Conservation (phyloP, 2,888 invertebrate species). For the Drosophila ustulata region DNA sequence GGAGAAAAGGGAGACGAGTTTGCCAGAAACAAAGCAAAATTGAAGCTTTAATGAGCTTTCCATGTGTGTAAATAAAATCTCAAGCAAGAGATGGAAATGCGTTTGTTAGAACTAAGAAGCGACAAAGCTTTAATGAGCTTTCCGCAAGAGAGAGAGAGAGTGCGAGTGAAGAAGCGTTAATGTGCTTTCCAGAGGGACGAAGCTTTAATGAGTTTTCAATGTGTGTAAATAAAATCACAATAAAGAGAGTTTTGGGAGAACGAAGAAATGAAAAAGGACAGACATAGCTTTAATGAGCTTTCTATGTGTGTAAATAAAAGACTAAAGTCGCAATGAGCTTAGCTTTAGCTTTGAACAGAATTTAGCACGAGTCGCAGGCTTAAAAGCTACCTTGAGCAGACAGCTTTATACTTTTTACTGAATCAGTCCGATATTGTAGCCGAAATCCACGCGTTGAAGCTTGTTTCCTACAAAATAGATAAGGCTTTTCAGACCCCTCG, state of each 20-base stretch:
- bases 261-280: too few relatives aligned
- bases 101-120: too few relatives aligned
- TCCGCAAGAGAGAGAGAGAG: neutral
- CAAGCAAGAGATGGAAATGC: too few relatives aligned
- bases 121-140: too few relatives aligned
- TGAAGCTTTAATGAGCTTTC: too few relatives aligned
- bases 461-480: slow-evolving; percentile 2
- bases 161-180: too few relatives aligned
- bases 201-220: neutral
- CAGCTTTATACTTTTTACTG: neutral
- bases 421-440: slow-evolving; percentile 1
- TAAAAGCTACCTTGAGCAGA: neutral
- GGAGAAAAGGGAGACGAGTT: too few relatives aligned
- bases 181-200: neutral
- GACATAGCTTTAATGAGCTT: too few relatives aligned
- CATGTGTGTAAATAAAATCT: too few relatives aligned
- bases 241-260: too few relatives aligned
- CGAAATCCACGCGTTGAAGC: neutral
- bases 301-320: neutral
- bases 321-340: neutral
- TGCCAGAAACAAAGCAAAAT: too few relatives aligned
- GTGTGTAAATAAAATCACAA: neutral
- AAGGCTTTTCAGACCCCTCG: slow-evolving; percentile 13
- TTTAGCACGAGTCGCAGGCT: neutral
- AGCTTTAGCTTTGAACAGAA: neutral